Evolutionary conservation across 2,797 vertebrate genomes (phyloP).

Genomic region (Rhinogobio ventralis): DNA sequence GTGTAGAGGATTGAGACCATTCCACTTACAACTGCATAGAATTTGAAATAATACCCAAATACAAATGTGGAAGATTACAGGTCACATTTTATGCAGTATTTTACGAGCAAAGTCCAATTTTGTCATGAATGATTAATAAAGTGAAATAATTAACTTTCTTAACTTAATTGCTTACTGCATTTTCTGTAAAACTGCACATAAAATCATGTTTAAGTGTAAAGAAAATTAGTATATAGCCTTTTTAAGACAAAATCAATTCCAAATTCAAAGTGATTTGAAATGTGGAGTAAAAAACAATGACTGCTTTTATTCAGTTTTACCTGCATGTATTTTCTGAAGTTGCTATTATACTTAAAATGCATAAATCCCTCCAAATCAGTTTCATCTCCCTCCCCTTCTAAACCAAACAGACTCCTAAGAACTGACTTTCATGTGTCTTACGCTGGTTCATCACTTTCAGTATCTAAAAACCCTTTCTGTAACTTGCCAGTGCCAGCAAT

Average conservation of each 20-base stretch:
- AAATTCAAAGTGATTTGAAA: background rate
- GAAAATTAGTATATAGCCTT: background rate
- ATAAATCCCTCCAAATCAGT: constrained; percentile 77
- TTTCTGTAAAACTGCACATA: background rate
- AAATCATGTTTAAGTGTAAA: background rate
- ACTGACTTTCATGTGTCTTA: constrained; percentile 83
- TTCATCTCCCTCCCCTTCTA: constrained; percentile 65
- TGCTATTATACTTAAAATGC: constrained; percentile 73
- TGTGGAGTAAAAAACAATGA: background rate
- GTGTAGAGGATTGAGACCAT: constrained; percentile 42
- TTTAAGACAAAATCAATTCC: constrained; percentile 15
- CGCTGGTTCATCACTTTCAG: constrained; percentile 84
- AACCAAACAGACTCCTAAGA: constrained; percentile 80
- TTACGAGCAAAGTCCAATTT: constrained; percentile 9
- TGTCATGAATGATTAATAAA: background rate
- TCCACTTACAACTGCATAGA: constrained; percentile 18
- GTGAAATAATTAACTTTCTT: background rate
- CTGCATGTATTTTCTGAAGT: constrained; percentile 68
- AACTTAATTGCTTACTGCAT: background rate
- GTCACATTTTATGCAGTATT: background rate
- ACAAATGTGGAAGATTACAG: background rate
- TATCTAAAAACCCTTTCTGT: constrained; percentile 82
- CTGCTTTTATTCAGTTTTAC: constrained; percentile 65
- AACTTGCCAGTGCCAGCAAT: constrained; percentile 67
- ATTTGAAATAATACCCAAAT: background rate